These are phyloP conservation scores for Montipora cactus DNA, from an alignment of 64 coral and sea anemone genomes.

Conservation along the genomic window DNA sequence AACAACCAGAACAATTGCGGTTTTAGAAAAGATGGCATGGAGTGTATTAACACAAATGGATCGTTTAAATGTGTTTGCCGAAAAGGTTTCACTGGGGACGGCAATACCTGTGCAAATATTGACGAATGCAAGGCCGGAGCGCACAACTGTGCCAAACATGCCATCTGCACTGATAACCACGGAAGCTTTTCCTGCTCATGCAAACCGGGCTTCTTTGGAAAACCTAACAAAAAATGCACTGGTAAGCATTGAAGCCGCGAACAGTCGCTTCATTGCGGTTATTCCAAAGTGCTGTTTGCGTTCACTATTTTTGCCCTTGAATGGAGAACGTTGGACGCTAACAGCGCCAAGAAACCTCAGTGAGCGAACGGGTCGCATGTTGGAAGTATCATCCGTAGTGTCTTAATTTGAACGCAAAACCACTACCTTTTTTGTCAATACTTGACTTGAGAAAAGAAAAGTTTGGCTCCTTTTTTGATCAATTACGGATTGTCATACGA, in stretches of 20 bases:
- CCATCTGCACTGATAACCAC: neutral
- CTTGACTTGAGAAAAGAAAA: too few species aligned
- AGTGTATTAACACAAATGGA: neutral
- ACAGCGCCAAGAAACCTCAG: too few species aligned
- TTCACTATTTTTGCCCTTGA: too few species aligned
- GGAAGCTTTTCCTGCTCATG: neutral
- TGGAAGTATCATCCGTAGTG: too few species aligned
- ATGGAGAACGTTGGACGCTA: too few species aligned
- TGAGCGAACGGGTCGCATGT: too few species aligned
- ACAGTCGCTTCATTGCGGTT: neutral
- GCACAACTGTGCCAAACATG: neutral
- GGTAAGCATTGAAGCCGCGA: neutral
- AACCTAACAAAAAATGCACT: neutral
- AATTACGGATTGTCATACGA: too few species aligned
- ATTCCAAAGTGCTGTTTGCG: too few species aligned
- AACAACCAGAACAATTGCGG: neutral
- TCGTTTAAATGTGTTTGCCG: slow-evolving; percentile 9
- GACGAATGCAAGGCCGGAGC: neutral
- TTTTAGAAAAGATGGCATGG: neutral
- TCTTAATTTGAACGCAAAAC: too few species aligned
- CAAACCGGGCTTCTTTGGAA: slow-evolving; percentile 5
- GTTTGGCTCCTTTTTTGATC: too few species aligned
- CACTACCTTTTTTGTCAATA: too few species aligned
- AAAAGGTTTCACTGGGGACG: slow-evolving; percentile 3
- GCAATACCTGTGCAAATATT: neutral